Conservation (phyloP, 2,113 vertebrate species). For the Pituophis catenifer region DNA sequence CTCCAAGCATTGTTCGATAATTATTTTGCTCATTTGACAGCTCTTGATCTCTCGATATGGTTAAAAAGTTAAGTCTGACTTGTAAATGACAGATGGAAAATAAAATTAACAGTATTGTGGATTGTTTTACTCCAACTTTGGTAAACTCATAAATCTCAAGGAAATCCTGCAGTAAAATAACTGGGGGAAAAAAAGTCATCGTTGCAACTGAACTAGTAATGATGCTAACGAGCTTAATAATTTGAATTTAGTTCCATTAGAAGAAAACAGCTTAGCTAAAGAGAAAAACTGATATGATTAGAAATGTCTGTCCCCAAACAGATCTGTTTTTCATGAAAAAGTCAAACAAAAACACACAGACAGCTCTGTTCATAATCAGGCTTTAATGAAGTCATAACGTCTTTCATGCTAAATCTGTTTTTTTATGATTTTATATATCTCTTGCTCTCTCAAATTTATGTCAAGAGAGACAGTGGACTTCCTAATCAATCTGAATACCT, state of each 20-base stretch:
- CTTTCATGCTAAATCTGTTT: not conserved
- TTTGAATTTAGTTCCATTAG: not conserved
- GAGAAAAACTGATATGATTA: not conserved
- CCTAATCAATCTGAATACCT: not conserved
- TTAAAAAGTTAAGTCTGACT: not conserved
- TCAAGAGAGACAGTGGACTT: not conserved
- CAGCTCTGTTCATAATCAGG: not conserved
- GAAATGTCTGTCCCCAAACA: not conserved
- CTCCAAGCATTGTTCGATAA: not conserved
- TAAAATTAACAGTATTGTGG: not conserved
- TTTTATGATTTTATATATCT: not conserved
- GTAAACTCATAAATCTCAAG: not conserved
- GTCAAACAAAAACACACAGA: not conserved
- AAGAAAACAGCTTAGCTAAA: not conserved
- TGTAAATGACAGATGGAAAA: not conserved
- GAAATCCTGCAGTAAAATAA: not conserved
- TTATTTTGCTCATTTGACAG: not conserved
- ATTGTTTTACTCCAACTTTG: not conserved
- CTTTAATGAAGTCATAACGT: not conserved
- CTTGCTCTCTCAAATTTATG: not conserved
- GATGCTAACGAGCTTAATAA: not conserved
- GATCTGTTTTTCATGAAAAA: not conserved
- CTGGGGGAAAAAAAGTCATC: not conserved
- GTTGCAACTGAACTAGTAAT: not conserved
- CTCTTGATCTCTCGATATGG: not conserved